Conservation (phyloP, 2,888 invertebrate genomes). For the Rhingia rostrata region DNA sequence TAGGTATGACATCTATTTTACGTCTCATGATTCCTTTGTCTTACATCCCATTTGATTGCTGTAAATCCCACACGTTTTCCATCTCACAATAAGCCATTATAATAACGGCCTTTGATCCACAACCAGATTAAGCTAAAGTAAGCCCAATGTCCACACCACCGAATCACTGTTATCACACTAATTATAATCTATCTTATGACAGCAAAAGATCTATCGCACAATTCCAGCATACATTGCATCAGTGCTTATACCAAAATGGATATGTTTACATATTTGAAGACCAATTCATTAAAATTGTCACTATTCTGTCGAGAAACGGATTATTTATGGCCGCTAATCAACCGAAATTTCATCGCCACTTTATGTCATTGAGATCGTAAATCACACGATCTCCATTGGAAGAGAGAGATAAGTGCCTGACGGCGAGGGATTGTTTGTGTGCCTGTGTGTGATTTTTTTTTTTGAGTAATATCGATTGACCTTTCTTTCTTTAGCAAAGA, state of each 20-base stretch:
- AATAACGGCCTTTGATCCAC: neutral
- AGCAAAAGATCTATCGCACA: constrained; percentile 24
- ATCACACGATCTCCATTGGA: constrained; percentile 69
- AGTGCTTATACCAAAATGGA: neutral
- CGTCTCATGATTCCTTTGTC: too few species aligned
- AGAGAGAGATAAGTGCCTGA: constrained; percentile 66
- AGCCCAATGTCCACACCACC: neutral
- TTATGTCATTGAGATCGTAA: constrained; percentile 58
- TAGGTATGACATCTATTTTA: too few species aligned
- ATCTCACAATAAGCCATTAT: neutral
- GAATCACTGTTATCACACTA: constrained; percentile 62
- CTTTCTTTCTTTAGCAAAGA: constrained; percentile 1
- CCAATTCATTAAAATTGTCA: constrained; percentile 74
- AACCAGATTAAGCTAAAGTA: neutral
- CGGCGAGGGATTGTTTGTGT: constrained; percentile 1
- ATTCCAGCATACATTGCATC: constrained; percentile 14
- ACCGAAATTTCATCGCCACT: constrained; percentile 66
- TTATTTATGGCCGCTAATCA: constrained; percentile 72
- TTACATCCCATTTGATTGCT: too few species aligned
- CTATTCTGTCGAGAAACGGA: constrained; percentile 43
- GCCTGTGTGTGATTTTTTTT: constrained; percentile 21
- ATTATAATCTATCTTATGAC: constrained; percentile 42
- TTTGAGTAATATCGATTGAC: constrained; percentile 37
- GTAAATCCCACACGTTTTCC: too few species aligned
- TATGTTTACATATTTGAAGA: constrained; percentile 38